phyloP scores from a whole-genome alignment of 2,797 vertebrate species.

The Sebastes glaucus region DNA sequence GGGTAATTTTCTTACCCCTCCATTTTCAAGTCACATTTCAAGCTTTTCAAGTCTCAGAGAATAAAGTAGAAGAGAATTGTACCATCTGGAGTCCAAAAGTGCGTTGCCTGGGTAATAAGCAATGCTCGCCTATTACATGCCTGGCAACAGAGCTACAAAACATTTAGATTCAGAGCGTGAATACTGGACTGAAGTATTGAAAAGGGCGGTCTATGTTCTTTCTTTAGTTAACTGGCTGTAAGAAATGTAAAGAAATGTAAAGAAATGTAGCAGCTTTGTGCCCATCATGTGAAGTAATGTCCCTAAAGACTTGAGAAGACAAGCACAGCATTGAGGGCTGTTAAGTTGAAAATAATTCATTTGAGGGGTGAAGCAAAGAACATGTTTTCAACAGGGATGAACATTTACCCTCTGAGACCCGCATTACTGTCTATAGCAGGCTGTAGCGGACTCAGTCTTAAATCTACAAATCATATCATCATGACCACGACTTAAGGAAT shows the following conservation, averaged over 20 bases:
- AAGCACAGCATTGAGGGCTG: background rate
- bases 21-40: background rate
- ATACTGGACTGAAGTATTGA: background rate
- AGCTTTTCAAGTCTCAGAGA: conserved; percentile 1
- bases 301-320: background rate
- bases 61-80: background rate
- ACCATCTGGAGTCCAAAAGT: background rate
- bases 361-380: background rate
- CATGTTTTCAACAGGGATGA: background rate
- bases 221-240: background rate
- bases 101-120: background rate
- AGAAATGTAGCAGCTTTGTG: background rate
- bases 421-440: too few species aligned
- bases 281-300: background rate
- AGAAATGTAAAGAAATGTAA: background rate
- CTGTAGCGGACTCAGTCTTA: too few species aligned
- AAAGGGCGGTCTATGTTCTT: background rate
- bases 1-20: background rate
- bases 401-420: background rate
- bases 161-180: background rate
- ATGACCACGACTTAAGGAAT: too few species aligned
- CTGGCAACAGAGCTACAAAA: background rate
- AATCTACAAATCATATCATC: too few species aligned
- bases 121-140: background rate
- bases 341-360: background rate